Percentiles rank a stretch among this genome's conserved stretches.
Conservation (phyloP, 2,797 vertebrate species). For the Enteromius unitaeniatus region DNA sequence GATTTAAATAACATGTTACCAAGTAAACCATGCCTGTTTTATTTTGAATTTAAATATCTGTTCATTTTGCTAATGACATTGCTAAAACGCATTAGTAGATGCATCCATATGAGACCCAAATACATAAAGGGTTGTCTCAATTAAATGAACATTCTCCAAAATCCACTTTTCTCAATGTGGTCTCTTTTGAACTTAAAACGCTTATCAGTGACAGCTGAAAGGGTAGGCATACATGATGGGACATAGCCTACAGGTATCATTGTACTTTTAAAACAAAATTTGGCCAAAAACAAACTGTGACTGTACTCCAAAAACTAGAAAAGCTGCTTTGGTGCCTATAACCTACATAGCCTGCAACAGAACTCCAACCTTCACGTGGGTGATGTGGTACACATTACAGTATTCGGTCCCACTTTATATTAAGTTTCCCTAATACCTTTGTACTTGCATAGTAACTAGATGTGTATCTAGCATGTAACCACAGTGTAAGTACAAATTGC, state of each 20-base stretch:
- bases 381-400: neutral
- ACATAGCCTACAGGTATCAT: conserved; percentile 14
- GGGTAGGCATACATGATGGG: neutral
- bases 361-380: neutral
- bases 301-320: conserved; percentile 16
- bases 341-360: neutral
- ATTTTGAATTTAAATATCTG: conserved; percentile 23
- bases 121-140: conserved; percentile 6
- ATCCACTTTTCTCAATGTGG: neutral
- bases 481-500: too few relatives aligned
- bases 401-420: too few relatives aligned
- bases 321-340: neutral
- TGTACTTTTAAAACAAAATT: conserved; percentile 6
- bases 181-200: conserved; percentile 7
- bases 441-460: too few relatives aligned
- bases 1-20: conserved; percentile 8
- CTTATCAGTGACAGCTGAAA: neutral
- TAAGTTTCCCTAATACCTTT: too few relatives aligned
- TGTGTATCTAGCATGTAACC: too few relatives aligned
- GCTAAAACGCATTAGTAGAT: conserved; percentile 16
- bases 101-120: conserved; percentile 20
- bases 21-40: neutral
- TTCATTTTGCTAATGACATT: conserved; percentile 12
- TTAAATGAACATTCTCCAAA: neutral
- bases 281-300: neutral